phyloP scores from a whole-genome alignment of 2,888 invertebrate species.

The Melolontha melolontha region DNA sequence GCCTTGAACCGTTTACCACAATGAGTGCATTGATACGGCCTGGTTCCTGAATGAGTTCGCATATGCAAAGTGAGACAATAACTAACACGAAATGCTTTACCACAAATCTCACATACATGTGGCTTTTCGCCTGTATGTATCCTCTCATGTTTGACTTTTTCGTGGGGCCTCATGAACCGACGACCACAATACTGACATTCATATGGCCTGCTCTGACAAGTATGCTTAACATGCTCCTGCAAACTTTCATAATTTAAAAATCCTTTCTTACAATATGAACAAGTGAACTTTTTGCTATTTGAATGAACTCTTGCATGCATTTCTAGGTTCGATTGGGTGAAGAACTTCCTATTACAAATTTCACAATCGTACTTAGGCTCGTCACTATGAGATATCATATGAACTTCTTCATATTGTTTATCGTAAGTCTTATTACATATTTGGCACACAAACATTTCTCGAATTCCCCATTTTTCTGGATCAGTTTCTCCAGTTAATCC shows the following conservation, averaged over 20 bases:
- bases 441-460: constrained; percentile 59
- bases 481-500: constrained; percentile 57
- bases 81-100: constrained; percentile 83
- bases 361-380: constrained; percentile 72
- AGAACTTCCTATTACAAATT: constrained; percentile 80
- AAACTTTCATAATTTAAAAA: constrained; percentile 60
- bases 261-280: constrained; percentile 62
- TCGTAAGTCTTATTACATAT: constrained; percentile 69
- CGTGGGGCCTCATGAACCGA: constrained; percentile 79
- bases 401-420: constrained; percentile 70
- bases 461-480: constrained; percentile 55
- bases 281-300: constrained; percentile 66
- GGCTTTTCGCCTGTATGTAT: constrained; percentile 86
- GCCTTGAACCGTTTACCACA: constrained; percentile 83
- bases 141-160: constrained; percentile 87
- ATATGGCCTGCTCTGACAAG: constrained; percentile 69
- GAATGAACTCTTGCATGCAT: constrained; percentile 82
- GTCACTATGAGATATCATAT: constrained; percentile 76
- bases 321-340: constrained; percentile 72
- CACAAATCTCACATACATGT: constrained; percentile 82
- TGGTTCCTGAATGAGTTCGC: constrained; percentile 82
- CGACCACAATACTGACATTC: constrained; percentile 79
- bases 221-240: constrained; percentile 58
- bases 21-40: constrained; percentile 81
- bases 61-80: constrained; percentile 84